phyloP scores from a whole-genome alignment of 2,888 invertebrate genomes.

The Agapostemon virescens region DNA sequence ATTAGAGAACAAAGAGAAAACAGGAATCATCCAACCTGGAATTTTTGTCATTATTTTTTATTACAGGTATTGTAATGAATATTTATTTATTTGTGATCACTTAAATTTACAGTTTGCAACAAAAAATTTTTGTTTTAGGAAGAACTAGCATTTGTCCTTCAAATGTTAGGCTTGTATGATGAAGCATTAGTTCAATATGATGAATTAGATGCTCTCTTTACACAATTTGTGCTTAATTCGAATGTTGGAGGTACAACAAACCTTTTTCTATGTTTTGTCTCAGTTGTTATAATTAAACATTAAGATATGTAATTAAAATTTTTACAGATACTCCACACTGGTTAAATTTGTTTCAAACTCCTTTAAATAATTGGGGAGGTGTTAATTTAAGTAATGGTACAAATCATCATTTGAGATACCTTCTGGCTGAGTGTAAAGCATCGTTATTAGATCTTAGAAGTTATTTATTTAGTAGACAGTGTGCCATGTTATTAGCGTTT shows the following conservation, averaged over 20 bases:
- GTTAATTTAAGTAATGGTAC: constrained; percentile 85
- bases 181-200: constrained; percentile 98
- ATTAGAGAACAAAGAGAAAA: constrained; percentile 94
- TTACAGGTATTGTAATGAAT: constrained; percentile 85
- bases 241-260: constrained; percentile 85
- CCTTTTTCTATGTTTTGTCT: constrained; percentile 1
- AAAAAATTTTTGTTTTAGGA: constrained; percentile 84
- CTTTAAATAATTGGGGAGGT: constrained; percentile 88
- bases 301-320: constrained; percentile 8
- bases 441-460: constrained; percentile 94
- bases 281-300: neutral
- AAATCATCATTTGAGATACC: constrained; percentile 81
- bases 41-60: constrained; percentile 96
- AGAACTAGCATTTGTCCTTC: constrained; percentile 95
- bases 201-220: constrained; percentile 97
- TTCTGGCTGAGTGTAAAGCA: constrained; percentile 81
- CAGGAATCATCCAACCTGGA: constrained; percentile 95
- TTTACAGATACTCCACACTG: constrained; percentile 89
- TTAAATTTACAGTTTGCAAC: constrained; percentile 18
- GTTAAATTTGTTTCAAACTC: constrained; percentile 90
- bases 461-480: constrained; percentile 96
- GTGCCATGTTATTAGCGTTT: constrained; percentile 89
- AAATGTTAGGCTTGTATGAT: constrained; percentile 95
- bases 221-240: constrained; percentile 97
- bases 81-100: constrained; percentile 18